Evolutionary conservation across 2,797 vertebrate species (phyloP), one percentile per base, ranked within the genome.

Genomic region (Mastacembelus armatus): DNA sequence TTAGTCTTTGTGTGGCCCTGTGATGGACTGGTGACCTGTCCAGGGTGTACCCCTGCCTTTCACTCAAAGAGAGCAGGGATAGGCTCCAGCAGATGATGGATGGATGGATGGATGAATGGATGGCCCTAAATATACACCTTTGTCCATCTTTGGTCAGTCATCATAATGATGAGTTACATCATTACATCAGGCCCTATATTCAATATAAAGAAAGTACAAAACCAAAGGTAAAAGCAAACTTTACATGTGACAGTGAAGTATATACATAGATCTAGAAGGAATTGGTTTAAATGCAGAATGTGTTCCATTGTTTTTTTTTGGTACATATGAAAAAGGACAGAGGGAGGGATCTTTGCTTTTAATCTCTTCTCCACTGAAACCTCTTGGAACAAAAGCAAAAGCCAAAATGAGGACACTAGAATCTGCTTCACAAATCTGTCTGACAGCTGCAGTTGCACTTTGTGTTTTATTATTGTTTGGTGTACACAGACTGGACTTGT

Each of bases 351-450:
- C 62, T 63, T 69, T 69, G 18, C 47, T 39, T 60, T 57, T 57
- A 45, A 76, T 80, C 64, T 47, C 15, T 12, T 55, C 48, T 63
- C 35, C 57, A 57, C 24, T 64, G 32, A 75, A 83, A 62, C 62
- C 45, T 19, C 29, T 64, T 67, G 48, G 54, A 79, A 78, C 66
- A 88, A 85, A 78, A 59, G 45, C 55, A 60, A 71, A 80, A 66
- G 66, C 70, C 66, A 83, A 48, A 63, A 66, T 61, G 61, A 71
- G 51, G 72, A 79, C 73, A 77, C 16, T 1, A 73, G 50, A 74
- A 69, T 65, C 36, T 66, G 49, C 44, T 61, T 39, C 43, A 61
- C 42, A 65, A 75, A 85, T 68, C 57, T 71, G 64, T 67, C 32
- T 62, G 76, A 66, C 71, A 77, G 73, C 60, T 67, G 79, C 49